A percentile compares a stretch with the other conserved stretches of the same genome.
Evolutionary conservation across 1,140 invertebrate genomes (phyloP).

Genomic region (Temnothorax longispinosus): DNA sequence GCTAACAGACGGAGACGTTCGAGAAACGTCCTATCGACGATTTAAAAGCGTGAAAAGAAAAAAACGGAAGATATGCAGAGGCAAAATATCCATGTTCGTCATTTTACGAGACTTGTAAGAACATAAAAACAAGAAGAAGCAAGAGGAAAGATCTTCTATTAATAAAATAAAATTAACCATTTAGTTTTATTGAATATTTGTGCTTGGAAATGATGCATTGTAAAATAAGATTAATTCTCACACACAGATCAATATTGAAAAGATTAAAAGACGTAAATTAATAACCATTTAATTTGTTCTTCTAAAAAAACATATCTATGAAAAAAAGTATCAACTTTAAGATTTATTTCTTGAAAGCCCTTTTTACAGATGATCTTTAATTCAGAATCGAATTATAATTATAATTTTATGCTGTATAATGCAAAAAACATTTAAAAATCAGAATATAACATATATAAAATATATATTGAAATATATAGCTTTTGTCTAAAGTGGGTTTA

Average conservation of each 20-base stretch:
- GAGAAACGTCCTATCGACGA: background rate
- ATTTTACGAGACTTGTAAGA: background rate
- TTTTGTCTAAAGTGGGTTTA: background rate
- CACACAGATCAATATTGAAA: background rate
- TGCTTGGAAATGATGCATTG: background rate
- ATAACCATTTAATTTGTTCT: background rate
- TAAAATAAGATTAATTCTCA: background rate
- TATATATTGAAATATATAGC: background rate
- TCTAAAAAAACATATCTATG: background rate
- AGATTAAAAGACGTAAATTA: background rate
- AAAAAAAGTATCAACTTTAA: background rate
- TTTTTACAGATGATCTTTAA: background rate
- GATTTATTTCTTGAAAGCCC: background rate
- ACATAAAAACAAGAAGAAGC: background rate
- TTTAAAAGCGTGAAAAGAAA: background rate
- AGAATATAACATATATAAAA: background rate
- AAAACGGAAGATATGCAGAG: background rate
- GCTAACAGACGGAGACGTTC: slow-evolving; percentile 2
- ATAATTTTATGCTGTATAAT: background rate
- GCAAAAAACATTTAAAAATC: background rate
- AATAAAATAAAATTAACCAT: background rate
- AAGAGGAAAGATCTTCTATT: too few relatives aligned
- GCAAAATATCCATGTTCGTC: background rate
- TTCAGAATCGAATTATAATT: background rate
- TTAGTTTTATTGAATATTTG: background rate